Evolutionary conservation across 2,113 vertebrate genomes (phyloP).

Genomic region (Promerops cafer): DNA sequence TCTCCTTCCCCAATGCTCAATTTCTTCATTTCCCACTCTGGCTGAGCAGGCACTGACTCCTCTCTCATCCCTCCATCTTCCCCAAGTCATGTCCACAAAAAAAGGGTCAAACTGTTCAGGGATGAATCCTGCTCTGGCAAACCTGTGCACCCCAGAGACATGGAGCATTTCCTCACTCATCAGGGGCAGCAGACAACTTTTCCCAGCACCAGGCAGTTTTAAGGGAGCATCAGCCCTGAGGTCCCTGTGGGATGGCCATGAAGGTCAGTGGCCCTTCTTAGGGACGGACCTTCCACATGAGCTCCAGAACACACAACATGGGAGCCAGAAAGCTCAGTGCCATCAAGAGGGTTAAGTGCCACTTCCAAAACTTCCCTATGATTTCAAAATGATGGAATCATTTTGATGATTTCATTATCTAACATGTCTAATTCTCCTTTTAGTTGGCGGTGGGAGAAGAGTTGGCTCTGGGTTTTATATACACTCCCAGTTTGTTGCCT

Average conservation of each 20-base stretch:
- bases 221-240: not conserved
- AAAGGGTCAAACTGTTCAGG: not conserved
- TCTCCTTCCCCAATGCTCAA: slow-evolving; percentile 5
- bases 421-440: not conserved
- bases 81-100: not conserved
- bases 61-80: not conserved
- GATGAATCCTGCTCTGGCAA: not conserved
- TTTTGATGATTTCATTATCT: not conserved
- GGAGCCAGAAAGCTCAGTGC: not conserved
- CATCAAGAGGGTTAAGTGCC: not conserved
- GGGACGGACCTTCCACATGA: not conserved
- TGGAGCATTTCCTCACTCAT: not conserved
- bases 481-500: not conserved
- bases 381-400: not conserved
- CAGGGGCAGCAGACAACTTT: not conserved
- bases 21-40: slow-evolving; percentile 9
- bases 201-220: not conserved
- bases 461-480: not conserved
- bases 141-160: rapidly evolving
- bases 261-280: not conserved
- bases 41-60: not conserved
- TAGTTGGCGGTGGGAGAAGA: not conserved
- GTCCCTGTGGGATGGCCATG: not conserved
- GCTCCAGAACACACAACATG: not conserved
- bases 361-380: not conserved